Conservation (phyloP, 2,888 invertebrate species). For the Metacarcinus magister region DNA sequence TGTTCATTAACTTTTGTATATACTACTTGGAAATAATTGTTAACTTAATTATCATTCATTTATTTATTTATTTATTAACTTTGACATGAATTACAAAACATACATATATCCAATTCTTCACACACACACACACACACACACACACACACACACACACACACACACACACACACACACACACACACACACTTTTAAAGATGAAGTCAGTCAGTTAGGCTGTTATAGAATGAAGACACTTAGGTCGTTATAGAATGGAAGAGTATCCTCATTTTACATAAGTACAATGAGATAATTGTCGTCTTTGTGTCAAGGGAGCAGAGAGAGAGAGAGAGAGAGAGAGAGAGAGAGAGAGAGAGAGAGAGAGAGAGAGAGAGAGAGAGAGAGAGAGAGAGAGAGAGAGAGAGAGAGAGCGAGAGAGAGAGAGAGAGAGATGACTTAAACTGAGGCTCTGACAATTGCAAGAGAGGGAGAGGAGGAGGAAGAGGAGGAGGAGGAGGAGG, state of each 20-base stretch:
- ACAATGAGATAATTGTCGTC: not conserved
- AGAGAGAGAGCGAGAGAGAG: not conserved
- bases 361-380: constrained; percentile 57
- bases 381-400: constrained; percentile 48
- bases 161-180: constrained; percentile 2
- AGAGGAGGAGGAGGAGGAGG: not conserved
- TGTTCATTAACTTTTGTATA: no score
- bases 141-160: not conserved
- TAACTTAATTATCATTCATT: no score
- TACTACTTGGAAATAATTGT: no score
- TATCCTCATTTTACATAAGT: not conserved
- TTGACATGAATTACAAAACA: no score
- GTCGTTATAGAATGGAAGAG: no score
- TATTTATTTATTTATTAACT: no score
- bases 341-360: constrained; percentile 57
- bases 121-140: not conserved
- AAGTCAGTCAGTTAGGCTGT: no score
- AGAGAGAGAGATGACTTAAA: not conserved
- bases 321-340: constrained; percentile 54
- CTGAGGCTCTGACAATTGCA: not conserved
- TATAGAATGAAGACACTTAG: no score
- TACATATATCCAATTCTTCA: no score
- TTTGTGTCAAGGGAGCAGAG: not conserved
- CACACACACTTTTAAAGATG: not conserved
- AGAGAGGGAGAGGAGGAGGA: not conserved